Conservation (phyloP, 1,140 invertebrate species). For the Zaprionus vittiger region DNA sequence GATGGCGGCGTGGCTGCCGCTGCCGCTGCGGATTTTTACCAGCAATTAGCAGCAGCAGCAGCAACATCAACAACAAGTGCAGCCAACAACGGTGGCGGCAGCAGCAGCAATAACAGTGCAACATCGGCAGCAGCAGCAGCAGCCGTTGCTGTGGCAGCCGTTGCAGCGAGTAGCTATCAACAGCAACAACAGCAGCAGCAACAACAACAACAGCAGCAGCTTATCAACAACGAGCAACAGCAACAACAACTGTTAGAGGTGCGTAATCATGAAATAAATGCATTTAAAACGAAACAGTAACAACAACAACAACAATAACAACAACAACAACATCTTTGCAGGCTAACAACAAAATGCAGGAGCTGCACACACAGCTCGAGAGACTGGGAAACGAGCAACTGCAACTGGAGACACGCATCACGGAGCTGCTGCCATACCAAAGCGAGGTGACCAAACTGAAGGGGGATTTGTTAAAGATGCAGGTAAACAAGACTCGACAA, state of each 20-base stretch:
- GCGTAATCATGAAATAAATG: not conserved
- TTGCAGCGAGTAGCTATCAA: slow-evolving; percentile 66
- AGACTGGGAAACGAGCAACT: slow-evolving; percentile 85
- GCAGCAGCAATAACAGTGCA: slow-evolving; percentile 25
- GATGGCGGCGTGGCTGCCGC: slow-evolving; percentile 72
- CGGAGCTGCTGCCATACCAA: slow-evolving; percentile 85
- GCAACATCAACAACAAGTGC: slow-evolving; percentile 38
- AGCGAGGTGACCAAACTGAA: slow-evolving; percentile 85
- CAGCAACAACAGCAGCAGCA: slow-evolving; percentile 66
- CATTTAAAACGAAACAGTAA: not conserved
- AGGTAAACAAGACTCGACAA: slow-evolving; percentile 53
- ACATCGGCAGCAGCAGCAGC: slow-evolving; percentile 49
- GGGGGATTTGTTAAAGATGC: slow-evolving; percentile 85
- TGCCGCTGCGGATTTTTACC: slow-evolving; percentile 70
- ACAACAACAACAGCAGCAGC: slow-evolving; percentile 69
- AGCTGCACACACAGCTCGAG: slow-evolving; percentile 77
- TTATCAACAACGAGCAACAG: slow-evolving; percentile 80
- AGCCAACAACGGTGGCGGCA: slow-evolving; percentile 26
- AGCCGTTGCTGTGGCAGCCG: slow-evolving; percentile 52
- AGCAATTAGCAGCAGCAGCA: slow-evolving; percentile 73
- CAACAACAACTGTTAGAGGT: slow-evolving; percentile 81
- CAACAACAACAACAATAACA: not conserved
- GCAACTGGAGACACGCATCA: slow-evolving; percentile 85
- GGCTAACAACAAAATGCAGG: slow-evolving; percentile 84
- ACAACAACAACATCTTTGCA: slow-evolving; percentile 12